Percentiles rank a stretch among this genome's conserved stretches.
phyloP scores from a whole-genome alignment of 2,113 vertebrate genomes.

The Mystacornis crossleyi region DNA sequence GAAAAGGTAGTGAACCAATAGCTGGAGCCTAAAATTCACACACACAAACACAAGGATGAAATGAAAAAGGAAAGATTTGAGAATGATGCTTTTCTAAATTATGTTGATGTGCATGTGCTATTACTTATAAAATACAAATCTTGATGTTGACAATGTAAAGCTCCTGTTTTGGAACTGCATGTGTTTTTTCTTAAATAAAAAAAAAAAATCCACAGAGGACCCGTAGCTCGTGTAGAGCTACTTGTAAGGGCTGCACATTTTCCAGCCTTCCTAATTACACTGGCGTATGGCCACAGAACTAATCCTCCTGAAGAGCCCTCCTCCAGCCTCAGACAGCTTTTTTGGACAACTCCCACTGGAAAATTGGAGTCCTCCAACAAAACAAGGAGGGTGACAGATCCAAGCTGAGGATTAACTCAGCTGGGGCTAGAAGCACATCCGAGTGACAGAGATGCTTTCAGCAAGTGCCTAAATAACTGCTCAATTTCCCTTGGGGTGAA shows the following conservation, averaged over 20 bases:
- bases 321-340: neutral
- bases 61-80: neutral
- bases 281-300: neutral
- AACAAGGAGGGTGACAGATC: neutral
- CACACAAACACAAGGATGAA: neutral
- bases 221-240: neutral
- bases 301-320: neutral
- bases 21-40: neutral
- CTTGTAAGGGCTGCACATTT: neutral
- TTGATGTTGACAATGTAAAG: neutral
- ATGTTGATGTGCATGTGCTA: fast-evolving
- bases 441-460: neutral
- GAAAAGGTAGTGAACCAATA: neutral
- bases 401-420: neutral
- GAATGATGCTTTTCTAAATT: neutral
- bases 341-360: neutral
- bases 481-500: neutral
- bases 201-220: neutral
- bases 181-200: neutral
- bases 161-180: neutral
- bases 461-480: neutral
- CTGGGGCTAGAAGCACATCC: neutral
- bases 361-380: neutral
- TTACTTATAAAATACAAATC: neutral
- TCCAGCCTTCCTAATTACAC: neutral